A percentile compares a stretch with the other conserved stretches of the same genome.
Conservation (phyloP, 2,888 invertebrate genomes). For the Epirrhoe alternata region DNA sequence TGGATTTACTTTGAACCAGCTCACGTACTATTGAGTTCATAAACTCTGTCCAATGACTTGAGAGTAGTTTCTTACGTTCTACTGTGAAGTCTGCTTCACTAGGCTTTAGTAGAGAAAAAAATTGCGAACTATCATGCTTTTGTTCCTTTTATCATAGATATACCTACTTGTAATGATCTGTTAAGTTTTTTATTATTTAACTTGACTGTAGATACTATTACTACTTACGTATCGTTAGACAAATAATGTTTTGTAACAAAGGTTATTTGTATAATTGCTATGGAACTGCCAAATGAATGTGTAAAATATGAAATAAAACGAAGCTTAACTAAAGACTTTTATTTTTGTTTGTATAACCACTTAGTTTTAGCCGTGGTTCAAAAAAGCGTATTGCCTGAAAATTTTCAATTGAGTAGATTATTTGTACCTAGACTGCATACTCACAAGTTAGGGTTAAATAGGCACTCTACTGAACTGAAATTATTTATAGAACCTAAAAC, state of each 20-base stretch:
- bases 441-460: slow-evolving; percentile 10
- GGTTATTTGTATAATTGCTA: slow-evolving; percentile 59
- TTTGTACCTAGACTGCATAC: background rate
- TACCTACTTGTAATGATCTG: slow-evolving; percentile 2
- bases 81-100: slow-evolving; percentile 39
- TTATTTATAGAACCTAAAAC: slow-evolving; percentile 23
- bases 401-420: background rate
- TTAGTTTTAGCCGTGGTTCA: too few species aligned
- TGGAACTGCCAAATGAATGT: slow-evolving; percentile 76
- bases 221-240: slow-evolving; percentile 29
- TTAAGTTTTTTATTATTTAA: slow-evolving; percentile 27
- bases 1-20: background rate
- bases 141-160: slow-evolving; percentile 14
- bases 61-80: slow-evolving; percentile 26
- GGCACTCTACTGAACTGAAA: slow-evolving; percentile 10
- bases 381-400: too few species aligned
- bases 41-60: slow-evolving; percentile 52
- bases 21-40: slow-evolving; percentile 3
- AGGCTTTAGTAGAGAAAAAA: slow-evolving; percentile 53
- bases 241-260: slow-evolving; percentile 58
- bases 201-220: slow-evolving; percentile 10
- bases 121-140: slow-evolving; percentile 15
- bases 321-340: slow-evolving; percentile 53
- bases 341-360: slow-evolving; percentile 4
- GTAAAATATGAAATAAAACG: slow-evolving; percentile 68